Evolutionary conservation across 2,888 invertebrate species (phyloP).

Genomic region (Coecobrya sp.): DNA sequence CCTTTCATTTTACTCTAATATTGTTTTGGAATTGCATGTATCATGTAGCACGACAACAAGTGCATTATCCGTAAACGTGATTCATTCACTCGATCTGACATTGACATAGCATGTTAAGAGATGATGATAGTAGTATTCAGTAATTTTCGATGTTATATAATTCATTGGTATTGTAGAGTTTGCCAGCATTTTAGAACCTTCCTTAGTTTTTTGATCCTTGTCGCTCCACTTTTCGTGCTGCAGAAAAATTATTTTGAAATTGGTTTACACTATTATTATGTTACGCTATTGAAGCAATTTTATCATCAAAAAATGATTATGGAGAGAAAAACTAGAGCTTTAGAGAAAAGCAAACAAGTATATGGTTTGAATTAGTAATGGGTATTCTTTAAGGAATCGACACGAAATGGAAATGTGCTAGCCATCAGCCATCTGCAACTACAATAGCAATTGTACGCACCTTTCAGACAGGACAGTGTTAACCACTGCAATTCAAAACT

Average conservation of each 20-base stretch:
- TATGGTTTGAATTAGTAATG: conserved; percentile 44
- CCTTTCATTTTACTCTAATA: background rate
- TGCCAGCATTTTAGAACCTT: too few species aligned
- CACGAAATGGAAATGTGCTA: conserved; percentile 46
- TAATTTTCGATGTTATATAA: conserved; percentile 35
- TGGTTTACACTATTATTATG: conserved; percentile 49
- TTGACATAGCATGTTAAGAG: conserved; percentile 30
- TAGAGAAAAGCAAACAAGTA: conserved; percentile 56
- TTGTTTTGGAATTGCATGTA: conserved; percentile 32
- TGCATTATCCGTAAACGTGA: conserved; percentile 54
- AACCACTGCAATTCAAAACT: too few species aligned
- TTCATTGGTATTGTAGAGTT: conserved; percentile 1
- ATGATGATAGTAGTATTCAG: conserved; percentile 21
- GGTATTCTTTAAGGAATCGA: conserved; percentile 36
- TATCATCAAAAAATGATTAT: conserved; percentile 59
- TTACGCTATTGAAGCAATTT: conserved; percentile 53
- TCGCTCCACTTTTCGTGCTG: conserved; percentile 54
- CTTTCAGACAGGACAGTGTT: background rate
- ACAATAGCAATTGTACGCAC: too few species aligned
- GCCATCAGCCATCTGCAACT: too few species aligned
- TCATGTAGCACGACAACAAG: conserved; percentile 51
- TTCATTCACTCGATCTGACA: conserved; percentile 45
- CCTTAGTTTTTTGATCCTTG: background rate
- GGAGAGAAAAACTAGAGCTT: conserved; percentile 2
- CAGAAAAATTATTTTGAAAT: conserved; percentile 70